Base-by-base conservation (phyloP, 37 sponge, comb jelly and placozoan genomes). In the Eunapius fragilis region DNA sequence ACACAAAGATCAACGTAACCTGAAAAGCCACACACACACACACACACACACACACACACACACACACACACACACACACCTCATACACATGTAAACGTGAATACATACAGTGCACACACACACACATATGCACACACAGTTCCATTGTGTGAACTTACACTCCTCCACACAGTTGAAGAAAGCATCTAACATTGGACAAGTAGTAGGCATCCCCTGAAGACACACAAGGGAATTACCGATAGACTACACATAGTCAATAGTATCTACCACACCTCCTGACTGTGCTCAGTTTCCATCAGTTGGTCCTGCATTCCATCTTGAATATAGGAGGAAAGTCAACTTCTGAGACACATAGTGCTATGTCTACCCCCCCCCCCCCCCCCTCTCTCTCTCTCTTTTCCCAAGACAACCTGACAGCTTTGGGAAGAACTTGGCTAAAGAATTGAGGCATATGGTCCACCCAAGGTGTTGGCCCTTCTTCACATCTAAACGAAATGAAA, bases 1-100 rank as follows among this genome's bases (percentile, higher is more conserved):
- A 83, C 14, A 37, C 33, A 24, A 26, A 89, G 69, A 36, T 89
- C 89, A 24, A 58, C 74, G 37, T 79, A 58, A 72, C 89, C 89
- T 89, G 71, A 25, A 37, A 80, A 26, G 22, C 32, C 30, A 72
- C 31, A 72, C 58, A 58, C 58, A 58, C 58, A 58, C 58, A 58
- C 58, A 58, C 58, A 58, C 58, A 58, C 58, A 58, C 58, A 58
- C 58, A 58, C 58, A 58, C 58, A 58, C 58, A 58, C 58, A 58
- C 58, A 58, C 58, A 58, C 58, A 58, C 58, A 58, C 58, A 58
- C 58, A 58, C 58, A 58, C 58, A 58, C 3, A 41, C 41, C 41
- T 9, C 41, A 41, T 73, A 37, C 72, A 72, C 27, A 58, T 19
- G 14, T 19, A 58, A 10, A 58, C 58, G 14, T 19, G 14, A 12